Base-by-base conservation (phyloP, 1,140 invertebrate genomes). In the Plodia interpunctella region DNA sequence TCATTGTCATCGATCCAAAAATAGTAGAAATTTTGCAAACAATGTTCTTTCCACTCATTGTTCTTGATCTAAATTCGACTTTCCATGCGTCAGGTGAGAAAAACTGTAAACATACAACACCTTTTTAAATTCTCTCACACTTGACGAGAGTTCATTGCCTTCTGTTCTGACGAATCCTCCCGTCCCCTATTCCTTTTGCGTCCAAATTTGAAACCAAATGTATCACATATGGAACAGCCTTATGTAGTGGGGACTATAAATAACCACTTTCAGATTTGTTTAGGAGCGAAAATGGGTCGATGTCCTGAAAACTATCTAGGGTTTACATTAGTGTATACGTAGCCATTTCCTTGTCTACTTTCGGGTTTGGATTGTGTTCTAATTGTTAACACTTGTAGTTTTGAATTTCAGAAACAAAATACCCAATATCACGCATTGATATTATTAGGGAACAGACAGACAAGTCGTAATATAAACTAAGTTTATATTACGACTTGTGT, bases 101-200 rank as follows among this genome's bases (percentile, higher is more conserved):
- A 5, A 8, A 50, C n/a, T 57, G 55, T 58, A 58, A 58, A 58
- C 28, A 28, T 28, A 28, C 3, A 28, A 52, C 25, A 21, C 11
- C 19, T 51, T 58, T 57, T 49, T 15, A 57, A 49, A 25, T 56
- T 38, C 49, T 49, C 56, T 10, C 38, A 35, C 54, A 17, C 49
- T 21, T 32, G 51, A 52, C 51, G 59, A 57, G 50, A n/a, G 58
- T 59, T 68, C 66, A 63, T 59, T 63, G 66, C 51, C 66, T n/a
- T n/a, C n/a, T n/a, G n/a, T 57, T 44, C 19, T 55, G 52, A 60
- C 49, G 53, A 57, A 59, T 28, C 28, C 55, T 50, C 35, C 2
- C 2, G 11, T 28, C 3, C 4, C 9, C 9, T 3, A 8, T 38
- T 11, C 35, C 35, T 38, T 38, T 38, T 38, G 35, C 35, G 2